A percentile compares a stretch with the other conserved stretches of the same genome.
Evolutionary conservation across 2,113 vertebrate species (phyloP).

Genomic region (Urocynchramus pylzowi): DNA sequence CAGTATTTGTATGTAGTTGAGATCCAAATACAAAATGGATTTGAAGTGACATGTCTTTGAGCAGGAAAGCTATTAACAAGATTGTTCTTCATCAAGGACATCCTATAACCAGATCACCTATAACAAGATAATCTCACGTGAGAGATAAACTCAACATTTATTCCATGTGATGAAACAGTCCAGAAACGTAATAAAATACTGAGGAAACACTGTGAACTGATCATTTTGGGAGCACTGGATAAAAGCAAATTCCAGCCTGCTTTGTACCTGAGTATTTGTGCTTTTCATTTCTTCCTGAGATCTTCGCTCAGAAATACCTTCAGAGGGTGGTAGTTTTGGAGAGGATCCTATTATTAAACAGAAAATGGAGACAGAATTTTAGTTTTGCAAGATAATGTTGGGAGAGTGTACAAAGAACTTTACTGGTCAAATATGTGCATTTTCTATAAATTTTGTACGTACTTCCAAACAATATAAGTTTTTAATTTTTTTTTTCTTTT

Average conservation of each 20-base stretch:
- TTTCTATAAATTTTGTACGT: background rate
- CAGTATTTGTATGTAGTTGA: background rate
- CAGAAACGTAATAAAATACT: background rate
- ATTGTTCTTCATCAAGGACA: slow-evolving; percentile 36
- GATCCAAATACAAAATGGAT: slow-evolving; percentile 21
- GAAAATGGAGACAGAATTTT: background rate
- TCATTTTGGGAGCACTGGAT: background rate
- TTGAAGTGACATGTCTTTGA: slow-evolving; percentile 52
- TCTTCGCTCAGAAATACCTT: background rate
- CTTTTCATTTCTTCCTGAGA: background rate
- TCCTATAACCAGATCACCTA: slow-evolving; percentile 46
- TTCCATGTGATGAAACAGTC: slow-evolving; percentile 6
- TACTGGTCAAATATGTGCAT: accelerated
- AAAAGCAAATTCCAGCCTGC: background rate
- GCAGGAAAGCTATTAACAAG: slow-evolving; percentile 48
- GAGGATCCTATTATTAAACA: background rate
- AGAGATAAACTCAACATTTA: slow-evolving; percentile 16
- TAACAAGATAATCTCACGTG: slow-evolving; percentile 33
- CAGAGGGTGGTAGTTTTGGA: background rate
- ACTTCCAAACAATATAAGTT: background rate
- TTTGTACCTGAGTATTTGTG: background rate
- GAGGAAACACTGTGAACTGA: background rate
- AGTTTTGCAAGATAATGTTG: background rate
- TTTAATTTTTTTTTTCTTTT: background rate
- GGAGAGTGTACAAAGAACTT: accelerated